A percentile compares a stretch with the other conserved stretches of the same genome.
These are phyloP conservation scores for Dolichotis patagonum DNA, from an alignment of 2,113 vertebrate genomes.

Conservation along the genomic window DNA sequence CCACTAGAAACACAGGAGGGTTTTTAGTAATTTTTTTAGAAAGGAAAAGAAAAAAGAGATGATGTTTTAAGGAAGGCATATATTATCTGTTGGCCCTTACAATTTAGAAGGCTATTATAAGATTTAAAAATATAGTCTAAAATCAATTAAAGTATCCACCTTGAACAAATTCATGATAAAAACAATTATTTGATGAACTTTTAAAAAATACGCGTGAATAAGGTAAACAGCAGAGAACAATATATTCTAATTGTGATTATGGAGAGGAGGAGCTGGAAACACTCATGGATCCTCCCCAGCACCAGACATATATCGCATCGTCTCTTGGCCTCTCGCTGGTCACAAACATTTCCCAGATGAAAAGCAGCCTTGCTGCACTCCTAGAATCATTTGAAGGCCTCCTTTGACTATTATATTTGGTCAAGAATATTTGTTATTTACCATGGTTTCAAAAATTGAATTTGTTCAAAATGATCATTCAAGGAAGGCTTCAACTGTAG, in stretches of 20 bases:
- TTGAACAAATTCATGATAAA: background rate
- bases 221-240: background rate
- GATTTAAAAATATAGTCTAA: slow-evolving; percentile 47
- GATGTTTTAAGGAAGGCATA: background rate
- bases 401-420: slow-evolving; percentile 79
- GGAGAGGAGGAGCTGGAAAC: background rate
- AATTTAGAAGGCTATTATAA: background rate
- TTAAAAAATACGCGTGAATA: background rate
- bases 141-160: background rate
- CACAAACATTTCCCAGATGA: background rate
- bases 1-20: background rate
- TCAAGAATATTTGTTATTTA: slow-evolving; percentile 84
- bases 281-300: background rate
- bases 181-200: slow-evolving; percentile 40
- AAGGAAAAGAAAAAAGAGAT: background rate
- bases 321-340: background rate
- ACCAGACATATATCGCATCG: background rate
- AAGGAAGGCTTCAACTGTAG: slow-evolving; percentile 84
- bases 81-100: background rate
- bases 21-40: slow-evolving; percentile 14
- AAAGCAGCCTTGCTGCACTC: background rate
- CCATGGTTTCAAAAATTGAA: slow-evolving; percentile 80
- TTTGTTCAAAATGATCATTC: slow-evolving; percentile 86
- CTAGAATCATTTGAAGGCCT: slow-evolving; percentile 39
- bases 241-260: background rate